Conservation (phyloP, 2,797 vertebrate genomes). For the Eulemur rubriventer region DNA sequence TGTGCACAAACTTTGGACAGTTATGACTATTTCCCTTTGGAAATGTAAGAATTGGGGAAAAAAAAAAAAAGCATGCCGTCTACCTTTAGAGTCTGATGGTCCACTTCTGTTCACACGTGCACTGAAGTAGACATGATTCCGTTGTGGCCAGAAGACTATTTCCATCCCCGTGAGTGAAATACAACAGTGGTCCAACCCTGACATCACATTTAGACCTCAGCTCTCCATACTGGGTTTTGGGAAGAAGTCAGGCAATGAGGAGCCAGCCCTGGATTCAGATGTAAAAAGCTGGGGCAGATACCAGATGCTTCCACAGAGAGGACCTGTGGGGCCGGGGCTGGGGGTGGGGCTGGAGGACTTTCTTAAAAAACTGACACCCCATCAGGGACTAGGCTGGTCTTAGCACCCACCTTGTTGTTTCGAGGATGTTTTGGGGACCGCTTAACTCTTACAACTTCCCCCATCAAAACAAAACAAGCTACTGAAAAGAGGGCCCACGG, state of each 20-base stretch:
- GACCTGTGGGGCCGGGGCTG: neutral
- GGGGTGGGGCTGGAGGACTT: neutral
- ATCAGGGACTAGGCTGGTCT: no score
- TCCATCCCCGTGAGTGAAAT: neutral
- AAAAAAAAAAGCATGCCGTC: neutral
- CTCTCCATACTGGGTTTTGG: neutral
- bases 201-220: neutral
- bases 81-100: neutral
- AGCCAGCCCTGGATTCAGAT: neutral
- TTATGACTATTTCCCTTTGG: neutral
- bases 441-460: no score
- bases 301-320: neutral
- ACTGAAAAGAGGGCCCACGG: no score
- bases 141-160: neutral
- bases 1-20: neutral
- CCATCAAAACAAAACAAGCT: no score
- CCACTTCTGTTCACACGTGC: neutral
- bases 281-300: neutral
- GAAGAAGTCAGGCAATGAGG: neutral
- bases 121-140: neutral
- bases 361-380: neutral
- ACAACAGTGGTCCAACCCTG: neutral
- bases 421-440: no score
- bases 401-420: no score
- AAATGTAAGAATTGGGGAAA: neutral